Conservation (phyloP, 2,888 invertebrate genomes). For the Hydriomena furcata region DNA sequence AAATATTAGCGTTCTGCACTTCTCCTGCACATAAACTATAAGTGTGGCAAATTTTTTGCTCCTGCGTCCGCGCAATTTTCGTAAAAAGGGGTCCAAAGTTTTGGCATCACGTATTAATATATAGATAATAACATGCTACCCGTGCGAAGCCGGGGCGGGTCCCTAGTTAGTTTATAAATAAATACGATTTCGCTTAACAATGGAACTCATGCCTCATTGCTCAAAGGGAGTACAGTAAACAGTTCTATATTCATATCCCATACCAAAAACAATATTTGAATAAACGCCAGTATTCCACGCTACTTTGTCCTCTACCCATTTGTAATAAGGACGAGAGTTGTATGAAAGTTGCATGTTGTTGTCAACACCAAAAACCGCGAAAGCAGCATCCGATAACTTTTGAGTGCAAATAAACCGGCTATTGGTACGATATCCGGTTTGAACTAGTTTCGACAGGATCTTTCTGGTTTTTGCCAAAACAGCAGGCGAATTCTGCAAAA, state of each 20-base stretch:
- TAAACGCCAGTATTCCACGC: not conserved
- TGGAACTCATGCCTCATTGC: not conserved
- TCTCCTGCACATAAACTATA: too few species aligned
- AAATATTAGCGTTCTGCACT: too few species aligned
- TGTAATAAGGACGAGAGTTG: slow-evolving; percentile 8
- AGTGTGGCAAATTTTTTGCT: too few species aligned
- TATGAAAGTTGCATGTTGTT: slow-evolving; percentile 8
- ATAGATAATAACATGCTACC: too few species aligned
- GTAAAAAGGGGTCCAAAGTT: too few species aligned
- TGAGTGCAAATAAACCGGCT: slow-evolving; percentile 38
- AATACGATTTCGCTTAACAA: not conserved
- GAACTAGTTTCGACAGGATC: slow-evolving; percentile 25
- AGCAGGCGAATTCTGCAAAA: too few species aligned
- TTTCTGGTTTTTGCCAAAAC: slow-evolving; percentile 11
- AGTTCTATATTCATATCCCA: not conserved
- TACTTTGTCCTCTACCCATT: not conserved
- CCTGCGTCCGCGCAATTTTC: too few species aligned
- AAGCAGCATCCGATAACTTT: slow-evolving; percentile 33
- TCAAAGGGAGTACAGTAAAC: slow-evolving; percentile 7
- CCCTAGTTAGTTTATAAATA: not conserved
- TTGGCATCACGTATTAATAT: too few species aligned
- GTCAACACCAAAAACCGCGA: slow-evolving; percentile 21
- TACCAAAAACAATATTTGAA: slow-evolving; percentile 13
- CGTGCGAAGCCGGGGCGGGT: too few species aligned
- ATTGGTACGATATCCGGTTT: slow-evolving; percentile 41